These are phyloP conservation scores for Acleris laterana DNA, from an alignment of 2,888 invertebrate genomes.

Conservation along the genomic window DNA sequence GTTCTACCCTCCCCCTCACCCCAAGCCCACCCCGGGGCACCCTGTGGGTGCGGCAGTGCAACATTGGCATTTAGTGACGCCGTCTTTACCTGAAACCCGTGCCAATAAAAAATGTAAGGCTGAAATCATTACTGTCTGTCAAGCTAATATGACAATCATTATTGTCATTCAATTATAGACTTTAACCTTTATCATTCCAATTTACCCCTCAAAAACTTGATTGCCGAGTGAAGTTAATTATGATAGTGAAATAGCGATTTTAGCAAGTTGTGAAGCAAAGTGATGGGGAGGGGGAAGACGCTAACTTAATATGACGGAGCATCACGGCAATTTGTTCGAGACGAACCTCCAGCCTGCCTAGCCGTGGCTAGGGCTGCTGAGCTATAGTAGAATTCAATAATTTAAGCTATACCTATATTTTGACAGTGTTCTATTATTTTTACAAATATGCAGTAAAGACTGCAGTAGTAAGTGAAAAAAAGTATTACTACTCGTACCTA, in stretches of 20 bases:
- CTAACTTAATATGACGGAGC: slow-evolving; percentile 81
- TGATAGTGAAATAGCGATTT: slow-evolving; percentile 62
- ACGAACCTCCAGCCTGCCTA: slow-evolving; percentile 70
- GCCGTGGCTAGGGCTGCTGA: slow-evolving; percentile 68
- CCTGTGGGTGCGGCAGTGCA: slow-evolving; percentile 51
- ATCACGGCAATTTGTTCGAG: slow-evolving; percentile 82
- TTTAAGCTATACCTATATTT: not conserved
- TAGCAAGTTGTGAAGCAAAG: slow-evolving; percentile 48
- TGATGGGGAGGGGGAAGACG: slow-evolving; percentile 58
- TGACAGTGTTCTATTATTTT: too few relatives aligned
- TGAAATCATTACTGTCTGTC: slow-evolving; percentile 53
- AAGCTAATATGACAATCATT: not conserved
- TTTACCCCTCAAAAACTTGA: slow-evolving; percentile 46
- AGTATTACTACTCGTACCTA: too few relatives aligned
- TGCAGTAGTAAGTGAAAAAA: too few relatives aligned
- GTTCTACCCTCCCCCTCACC: slow-evolving; percentile 63
- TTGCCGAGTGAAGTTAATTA: slow-evolving; percentile 62
- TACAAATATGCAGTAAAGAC: too few relatives aligned
- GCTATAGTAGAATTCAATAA: slow-evolving; percentile 38
- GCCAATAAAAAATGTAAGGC: slow-evolving; percentile 69
- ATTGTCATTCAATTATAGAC: not conserved
- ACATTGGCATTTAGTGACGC: slow-evolving; percentile 74
- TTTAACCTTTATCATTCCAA: slow-evolving; percentile 36
- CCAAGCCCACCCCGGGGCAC: slow-evolving; percentile 50
- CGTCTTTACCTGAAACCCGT: slow-evolving; percentile 60